Percentiles rank a stretch among this genome's conserved stretches.
Evolutionary conservation across 2,888 invertebrate genomes (phyloP).

Genomic region (Leptinotarsa peninsularis): DNA sequence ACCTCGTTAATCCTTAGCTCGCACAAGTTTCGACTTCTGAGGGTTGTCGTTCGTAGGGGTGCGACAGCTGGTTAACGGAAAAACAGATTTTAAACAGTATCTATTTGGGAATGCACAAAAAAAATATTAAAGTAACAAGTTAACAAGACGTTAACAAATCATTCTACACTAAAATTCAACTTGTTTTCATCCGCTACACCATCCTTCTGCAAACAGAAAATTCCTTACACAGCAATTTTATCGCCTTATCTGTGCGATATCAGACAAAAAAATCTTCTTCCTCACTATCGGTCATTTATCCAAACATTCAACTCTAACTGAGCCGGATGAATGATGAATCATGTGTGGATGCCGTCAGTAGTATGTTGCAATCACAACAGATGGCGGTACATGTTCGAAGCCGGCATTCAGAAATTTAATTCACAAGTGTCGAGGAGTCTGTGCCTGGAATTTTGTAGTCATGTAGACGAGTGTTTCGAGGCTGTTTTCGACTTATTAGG

Average conservation of each 20-base stretch:
- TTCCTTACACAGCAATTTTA: background rate
- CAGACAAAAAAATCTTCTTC: slow-evolving; percentile 11
- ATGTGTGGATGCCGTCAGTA: slow-evolving; percentile 29
- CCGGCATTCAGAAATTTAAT: slow-evolving; percentile 32
- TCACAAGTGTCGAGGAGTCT: slow-evolving; percentile 27
- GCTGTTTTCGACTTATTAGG: slow-evolving; percentile 37
- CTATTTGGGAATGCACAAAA: too few species aligned
- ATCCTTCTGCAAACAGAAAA: background rate
- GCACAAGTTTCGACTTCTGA: too few species aligned
- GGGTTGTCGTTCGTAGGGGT: too few species aligned
- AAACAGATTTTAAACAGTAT: too few species aligned
- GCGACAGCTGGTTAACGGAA: too few species aligned
- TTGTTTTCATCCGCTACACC: background rate
- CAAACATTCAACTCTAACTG: slow-evolving; percentile 7
- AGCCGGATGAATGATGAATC: slow-evolving; percentile 29
- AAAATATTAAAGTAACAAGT: too few species aligned
- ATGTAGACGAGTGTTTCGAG: slow-evolving; percentile 31
- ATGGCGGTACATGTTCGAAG: slow-evolving; percentile 31
- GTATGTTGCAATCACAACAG: slow-evolving; percentile 20
- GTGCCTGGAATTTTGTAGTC: slow-evolving; percentile 40
- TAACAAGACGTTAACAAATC: too few species aligned
- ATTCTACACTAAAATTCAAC: background rate
- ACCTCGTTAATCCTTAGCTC: too few species aligned
- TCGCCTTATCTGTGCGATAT: slow-evolving; percentile 13
- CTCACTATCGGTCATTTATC: slow-evolving; percentile 38